Base-by-base conservation (phyloP, 2,888 invertebrate genomes). In the Malthinus seriepunctatus region DNA sequence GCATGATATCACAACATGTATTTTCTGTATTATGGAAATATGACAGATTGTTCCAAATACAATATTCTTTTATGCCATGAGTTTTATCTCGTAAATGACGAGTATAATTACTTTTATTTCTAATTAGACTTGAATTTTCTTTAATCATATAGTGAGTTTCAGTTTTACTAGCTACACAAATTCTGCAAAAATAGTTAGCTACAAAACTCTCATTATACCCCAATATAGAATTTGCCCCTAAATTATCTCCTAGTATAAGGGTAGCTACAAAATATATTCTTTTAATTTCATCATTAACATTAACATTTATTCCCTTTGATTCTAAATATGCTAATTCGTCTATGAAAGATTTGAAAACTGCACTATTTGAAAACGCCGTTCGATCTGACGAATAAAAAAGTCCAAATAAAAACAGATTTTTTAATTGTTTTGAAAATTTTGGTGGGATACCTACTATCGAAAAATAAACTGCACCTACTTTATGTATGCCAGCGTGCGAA, bases 1-100 rank as follows among this genome's bases (percentile, higher is more conserved):
- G 68, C 65, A 67, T 67, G 11, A 67, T 54, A 58, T 70, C 70
- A 44, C 63, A 51, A 50, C 39, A 55, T 56, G 51, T 60, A 55
- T 69, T 69, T 39, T 65, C 54, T 23, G 58, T 54, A 12, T 69
- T 56, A 60, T 69, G 62, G 63, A 66, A 71, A 35, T 60, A 51
- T 23, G 52, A 50, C 37, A 69, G 46, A 8, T 32, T 8, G 60
- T 70, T 68, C 12, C 69, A 66, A 44, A 63, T 48, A 14, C 47
- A 34, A 34, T 12, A 7, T 14, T 65, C 69, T 51, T 55, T 34
- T 55, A 69, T 65, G 47, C 64, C 62, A 37, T 69, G 64, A 62
- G 66, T 64, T 37, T 34, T 8, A n/a, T 50, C 48, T 44, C 65
- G 64, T 9, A 34, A 11, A 34, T 47, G 33, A 8, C 3, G 10